phyloP scores from a whole-genome alignment of 2,888 invertebrate genomes.

The Thumatha senex region DNA sequence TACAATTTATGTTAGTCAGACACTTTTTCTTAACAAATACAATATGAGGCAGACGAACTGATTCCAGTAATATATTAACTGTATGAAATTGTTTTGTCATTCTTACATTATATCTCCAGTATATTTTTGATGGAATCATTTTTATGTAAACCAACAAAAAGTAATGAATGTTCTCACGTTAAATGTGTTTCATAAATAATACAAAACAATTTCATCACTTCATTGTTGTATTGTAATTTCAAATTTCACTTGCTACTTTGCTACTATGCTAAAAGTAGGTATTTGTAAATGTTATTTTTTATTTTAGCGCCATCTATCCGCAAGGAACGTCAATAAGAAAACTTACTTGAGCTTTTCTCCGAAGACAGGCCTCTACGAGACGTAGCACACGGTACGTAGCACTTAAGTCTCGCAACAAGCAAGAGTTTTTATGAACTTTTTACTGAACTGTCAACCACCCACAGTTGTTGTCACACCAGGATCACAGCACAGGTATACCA shows the following conservation, averaged over 20 bases:
- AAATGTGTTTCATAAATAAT: too few species aligned
- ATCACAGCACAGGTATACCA: conserved; percentile 59
- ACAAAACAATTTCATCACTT: background rate
- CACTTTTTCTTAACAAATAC: too few species aligned
- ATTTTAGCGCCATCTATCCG: background rate
- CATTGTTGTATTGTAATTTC: too few species aligned
- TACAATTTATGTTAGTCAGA: too few species aligned
- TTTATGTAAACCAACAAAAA: background rate
- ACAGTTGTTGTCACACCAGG: conserved; percentile 39
- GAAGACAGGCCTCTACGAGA: conserved; percentile 48
- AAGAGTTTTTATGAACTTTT: conserved; percentile 17
- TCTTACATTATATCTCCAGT: background rate
- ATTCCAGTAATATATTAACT: background rate
- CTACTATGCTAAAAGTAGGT: too few species aligned
- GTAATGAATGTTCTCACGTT: conserved; percentile 1
- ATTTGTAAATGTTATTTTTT: too few species aligned
- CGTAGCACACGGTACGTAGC: conserved; percentile 64
- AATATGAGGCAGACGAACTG: background rate
- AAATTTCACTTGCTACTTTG: too few species aligned
- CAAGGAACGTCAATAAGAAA: background rate
- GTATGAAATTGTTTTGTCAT: background rate
- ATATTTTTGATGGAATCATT: background rate
- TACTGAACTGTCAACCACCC: conserved; percentile 34
- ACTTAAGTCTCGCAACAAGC: conserved; percentile 54
- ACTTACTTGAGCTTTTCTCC: conserved; percentile 66